Evolutionary conservation across 2,797 vertebrate genomes (phyloP).

Genomic region (Sylvia borin): DNA sequence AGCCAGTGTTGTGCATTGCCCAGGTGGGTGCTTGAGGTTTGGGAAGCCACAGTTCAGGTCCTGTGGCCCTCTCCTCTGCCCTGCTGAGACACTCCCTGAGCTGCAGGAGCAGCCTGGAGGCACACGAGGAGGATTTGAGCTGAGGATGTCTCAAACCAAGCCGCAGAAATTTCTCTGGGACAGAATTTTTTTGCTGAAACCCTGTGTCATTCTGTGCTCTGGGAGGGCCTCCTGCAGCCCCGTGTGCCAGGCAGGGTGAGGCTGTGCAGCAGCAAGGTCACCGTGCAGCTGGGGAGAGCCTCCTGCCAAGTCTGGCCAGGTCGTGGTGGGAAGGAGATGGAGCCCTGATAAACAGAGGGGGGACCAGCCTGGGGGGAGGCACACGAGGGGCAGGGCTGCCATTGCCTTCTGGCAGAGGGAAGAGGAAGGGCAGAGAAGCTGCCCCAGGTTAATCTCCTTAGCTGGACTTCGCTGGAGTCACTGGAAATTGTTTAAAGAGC

Average conservation of each 20-base stretch:
- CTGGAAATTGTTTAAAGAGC: background rate
- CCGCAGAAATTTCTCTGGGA: background rate
- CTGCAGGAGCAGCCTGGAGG: fast-evolving
- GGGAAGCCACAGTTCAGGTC: fast-evolving
- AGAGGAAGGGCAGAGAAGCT: background rate
- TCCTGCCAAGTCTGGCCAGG: conserved; percentile 37
- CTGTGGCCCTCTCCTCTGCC: background rate
- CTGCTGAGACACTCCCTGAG: background rate
- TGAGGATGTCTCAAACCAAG: background rate
- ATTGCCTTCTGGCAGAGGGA: fast-evolving
- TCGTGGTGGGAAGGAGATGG: background rate
- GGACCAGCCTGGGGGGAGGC: background rate
- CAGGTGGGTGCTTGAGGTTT: fast-evolving
- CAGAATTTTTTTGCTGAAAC: background rate
- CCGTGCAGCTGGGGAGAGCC: conserved; percentile 7
- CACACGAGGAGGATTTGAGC: fast-evolving
- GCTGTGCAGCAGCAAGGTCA: conserved; percentile 39
- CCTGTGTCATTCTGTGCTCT: background rate
- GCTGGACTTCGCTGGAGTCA: background rate
- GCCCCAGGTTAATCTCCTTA: background rate
- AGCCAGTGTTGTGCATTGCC: background rate
- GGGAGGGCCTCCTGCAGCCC: background rate
- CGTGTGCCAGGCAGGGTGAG: background rate
- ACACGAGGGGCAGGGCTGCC: background rate
- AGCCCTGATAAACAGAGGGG: background rate